phyloP scores from a whole-genome alignment of 2,113 vertebrate species.

The Maccullochella peelii region DNA sequence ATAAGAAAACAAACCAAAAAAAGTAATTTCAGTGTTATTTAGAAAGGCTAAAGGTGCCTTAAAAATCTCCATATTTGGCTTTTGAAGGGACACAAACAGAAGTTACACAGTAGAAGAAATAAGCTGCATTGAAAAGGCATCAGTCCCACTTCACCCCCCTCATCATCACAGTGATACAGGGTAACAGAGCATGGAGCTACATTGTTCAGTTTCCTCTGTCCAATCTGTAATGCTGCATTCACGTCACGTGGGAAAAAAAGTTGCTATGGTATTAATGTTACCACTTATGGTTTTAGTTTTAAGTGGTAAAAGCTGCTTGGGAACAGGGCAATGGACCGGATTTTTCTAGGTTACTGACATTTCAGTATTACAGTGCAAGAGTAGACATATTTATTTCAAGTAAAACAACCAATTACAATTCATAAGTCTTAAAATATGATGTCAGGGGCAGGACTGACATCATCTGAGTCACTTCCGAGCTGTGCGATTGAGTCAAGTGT shows the following conservation, averaged over 20 bases:
- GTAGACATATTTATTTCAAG: not conserved
- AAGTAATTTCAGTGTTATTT: not conserved
- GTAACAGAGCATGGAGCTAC: conserved; percentile 57
- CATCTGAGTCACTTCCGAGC: not conserved
- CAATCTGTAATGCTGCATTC: conserved; percentile 46
- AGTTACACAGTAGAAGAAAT: conserved; percentile 27
- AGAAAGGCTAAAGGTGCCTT: conserved; percentile 17
- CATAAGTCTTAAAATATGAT: not conserved
- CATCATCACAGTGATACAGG: conserved; percentile 64
- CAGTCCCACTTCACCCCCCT: conserved; percentile 38
- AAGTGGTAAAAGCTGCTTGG: not conserved
- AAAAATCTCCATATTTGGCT: conserved; percentile 51
- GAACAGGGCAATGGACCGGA: not conserved
- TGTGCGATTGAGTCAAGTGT: not conserved
- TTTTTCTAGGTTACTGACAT: not conserved
- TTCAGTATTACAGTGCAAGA: not conserved
- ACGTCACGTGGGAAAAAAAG: conserved; percentile 17
- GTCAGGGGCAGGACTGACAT: not conserved
- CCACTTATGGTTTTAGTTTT: not conserved
- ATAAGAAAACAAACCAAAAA: not conserved
- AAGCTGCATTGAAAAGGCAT: conserved; percentile 65
- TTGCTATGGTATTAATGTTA: not conserved
- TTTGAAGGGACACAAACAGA: conserved; percentile 25
- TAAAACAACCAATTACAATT: not conserved
- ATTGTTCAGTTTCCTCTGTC: conserved; percentile 48